These are phyloP conservation scores for Frieseomelitta varia DNA, from an alignment of 1,140 invertebrate species.

Conservation along the genomic window DNA sequence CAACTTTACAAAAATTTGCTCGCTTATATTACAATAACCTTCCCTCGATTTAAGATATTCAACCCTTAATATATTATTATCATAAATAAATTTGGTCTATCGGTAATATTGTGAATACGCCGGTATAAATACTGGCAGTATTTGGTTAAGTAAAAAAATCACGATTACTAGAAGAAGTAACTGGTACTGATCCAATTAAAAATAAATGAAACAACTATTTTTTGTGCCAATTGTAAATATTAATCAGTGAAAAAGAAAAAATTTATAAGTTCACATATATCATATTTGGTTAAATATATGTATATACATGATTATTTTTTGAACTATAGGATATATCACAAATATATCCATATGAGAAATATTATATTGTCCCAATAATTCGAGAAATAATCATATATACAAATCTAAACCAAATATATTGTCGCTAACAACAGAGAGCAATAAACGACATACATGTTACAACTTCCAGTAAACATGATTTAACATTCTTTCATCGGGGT, in stretches of 20 bases:
- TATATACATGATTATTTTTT: neutral
- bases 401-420: neutral
- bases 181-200: slow-evolving; percentile 49
- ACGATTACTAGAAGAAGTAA: slow-evolving; percentile 72
- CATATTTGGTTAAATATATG: neutral
- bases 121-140: slow-evolving; percentile 80
- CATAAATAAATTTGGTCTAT: slow-evolving; percentile 83
- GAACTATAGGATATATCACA: neutral
- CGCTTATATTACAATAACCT: slow-evolving; percentile 80
- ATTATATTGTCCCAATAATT: neutral
- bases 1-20: slow-evolving; percentile 78
- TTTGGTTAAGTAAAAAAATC: slow-evolving; percentile 79
- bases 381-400: slow-evolving; percentile 15
- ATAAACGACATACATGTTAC: slow-evolving; percentile 59
- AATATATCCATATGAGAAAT: neutral
- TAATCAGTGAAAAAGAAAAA: slow-evolving; percentile 24
- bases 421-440: slow-evolving; percentile 49
- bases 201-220: slow-evolving; percentile 34
- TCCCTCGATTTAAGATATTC: slow-evolving; percentile 77
- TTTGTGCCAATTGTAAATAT: slow-evolving; percentile 8
- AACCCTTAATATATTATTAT: slow-evolving; percentile 82
- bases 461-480: slow-evolving; percentile 70
- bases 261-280: slow-evolving; percentile 23
- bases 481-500: slow-evolving; percentile 63
- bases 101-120: slow-evolving; percentile 82